Evolutionary conservation across 2,797 vertebrate species (phyloP).

Genomic region (Jordanella pulchra): DNA sequence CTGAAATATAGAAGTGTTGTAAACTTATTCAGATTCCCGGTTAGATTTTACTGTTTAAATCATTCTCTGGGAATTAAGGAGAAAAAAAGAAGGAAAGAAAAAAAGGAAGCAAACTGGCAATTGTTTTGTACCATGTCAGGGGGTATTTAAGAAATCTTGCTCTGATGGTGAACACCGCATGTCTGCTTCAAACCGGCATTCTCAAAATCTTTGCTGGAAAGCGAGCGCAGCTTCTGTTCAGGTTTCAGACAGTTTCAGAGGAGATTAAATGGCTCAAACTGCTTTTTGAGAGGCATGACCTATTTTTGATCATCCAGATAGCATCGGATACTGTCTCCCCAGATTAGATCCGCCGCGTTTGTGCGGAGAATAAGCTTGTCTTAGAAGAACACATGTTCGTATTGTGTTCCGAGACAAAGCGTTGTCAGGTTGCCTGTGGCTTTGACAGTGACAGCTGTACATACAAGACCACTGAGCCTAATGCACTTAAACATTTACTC

Average conservation of each 20-base stretch:
- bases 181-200: slow-evolving; percentile 46
- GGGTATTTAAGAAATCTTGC: slow-evolving; percentile 40
- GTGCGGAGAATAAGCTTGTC: slow-evolving; percentile 77
- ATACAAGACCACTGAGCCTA: slow-evolving; percentile 77
- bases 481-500: slow-evolving; percentile 80
- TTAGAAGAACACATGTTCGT: slow-evolving; percentile 81
- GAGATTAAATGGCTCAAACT: slow-evolving; percentile 83
- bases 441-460: slow-evolving; percentile 82
- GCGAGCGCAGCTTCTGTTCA: slow-evolving; percentile 65
- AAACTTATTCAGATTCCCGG: slow-evolving; percentile 61
- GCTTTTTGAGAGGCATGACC: slow-evolving; percentile 81
- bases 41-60: slow-evolving; percentile 48
- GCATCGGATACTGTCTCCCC: slow-evolving; percentile 79
- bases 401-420: slow-evolving; percentile 83
- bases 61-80: slow-evolving; percentile 14
- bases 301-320: slow-evolving; percentile 82
- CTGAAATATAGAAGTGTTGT: slow-evolving; percentile 43
- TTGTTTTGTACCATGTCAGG: slow-evolving; percentile 37
- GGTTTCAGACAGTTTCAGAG: slow-evolving; percentile 76
- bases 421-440: slow-evolving; percentile 78
- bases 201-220: slow-evolving; percentile 61
- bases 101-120: slow-evolving; percentile 25
- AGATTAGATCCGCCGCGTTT: slow-evolving; percentile 78
- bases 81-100: slow-evolving; percentile 14
- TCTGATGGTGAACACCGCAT: slow-evolving; percentile 38